Evolutionary conservation across 2,888 invertebrate genomes (phyloP), one percentile per base, ranked within the genome.

Genomic region (Chloromyia formosa): DNA sequence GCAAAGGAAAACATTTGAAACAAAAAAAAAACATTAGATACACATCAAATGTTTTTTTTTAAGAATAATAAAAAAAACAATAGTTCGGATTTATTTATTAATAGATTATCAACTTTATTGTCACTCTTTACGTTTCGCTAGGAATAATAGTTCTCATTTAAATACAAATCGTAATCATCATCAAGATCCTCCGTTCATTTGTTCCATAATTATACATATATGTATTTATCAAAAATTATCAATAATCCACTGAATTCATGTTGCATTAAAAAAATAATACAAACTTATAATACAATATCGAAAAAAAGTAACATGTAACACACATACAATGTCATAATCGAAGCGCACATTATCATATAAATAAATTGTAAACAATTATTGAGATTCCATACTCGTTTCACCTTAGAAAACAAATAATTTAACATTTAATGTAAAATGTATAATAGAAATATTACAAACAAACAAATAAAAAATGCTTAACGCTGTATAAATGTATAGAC

Each of bases 31-130:
- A n/a, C n/a, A n/a, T n/a, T n/a, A n/a, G n/a, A n/a, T n/a, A n/a
- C n/a, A n/a, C n/a, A n/a, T n/a, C n/a, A n/a, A n/a, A n/a, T n/a
- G n/a, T n/a, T n/a, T n/a, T n/a, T n/a, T n/a, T n/a, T n/a, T n/a
- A n/a, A n/a, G n/a, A n/a, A n/a, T n/a, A n/a, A n/a, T n/a, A n/a
- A n/a, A n/a, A n/a, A n/a, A n/a, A n/a, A n/a, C n/a, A n/a, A n/a
- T n/a, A n/a, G n/a, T n/a, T n/a, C n/a, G n/a, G n/a, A n/a, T n/a
- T n/a, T n/a, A 53, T 18, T 54, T 54, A 56, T 71, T 56, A 23
- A 58, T 66, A 66, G 56, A 42, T 71, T 56, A 56, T 71, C 35
- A 71, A 71, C 71, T 58, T 71, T 71, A 71, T 71, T 71, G 71
- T 71, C 71, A 69, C 56, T 69, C 69, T 54, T 69, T 23, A 69